phyloP scores from a whole-genome alignment of 2,888 invertebrate genomes.

The Geophilus truncorum region DNA sequence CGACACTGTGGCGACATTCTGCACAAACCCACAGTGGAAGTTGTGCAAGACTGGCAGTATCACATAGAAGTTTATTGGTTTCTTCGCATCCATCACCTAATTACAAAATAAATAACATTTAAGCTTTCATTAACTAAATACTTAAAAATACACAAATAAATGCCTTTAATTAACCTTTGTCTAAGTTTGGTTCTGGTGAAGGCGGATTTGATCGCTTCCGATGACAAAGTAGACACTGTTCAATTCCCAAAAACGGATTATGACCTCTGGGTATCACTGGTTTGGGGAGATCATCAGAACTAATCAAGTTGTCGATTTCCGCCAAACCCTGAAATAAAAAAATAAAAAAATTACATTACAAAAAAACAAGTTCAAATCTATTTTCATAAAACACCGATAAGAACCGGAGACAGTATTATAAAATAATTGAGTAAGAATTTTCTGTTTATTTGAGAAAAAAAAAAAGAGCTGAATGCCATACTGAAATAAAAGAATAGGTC shows the following conservation, averaged over 20 bases:
- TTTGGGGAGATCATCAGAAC: slow-evolving; percentile 30
- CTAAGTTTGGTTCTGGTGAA: slow-evolving; percentile 14
- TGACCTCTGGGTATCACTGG: not conserved
- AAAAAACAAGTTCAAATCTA: no score
- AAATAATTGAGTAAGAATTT: not conserved
- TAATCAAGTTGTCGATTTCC: slow-evolving; percentile 18
- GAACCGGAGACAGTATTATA: not conserved
- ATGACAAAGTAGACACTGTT: slow-evolving; percentile 33
- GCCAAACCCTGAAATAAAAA: not conserved
- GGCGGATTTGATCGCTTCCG: slow-evolving; percentile 27
- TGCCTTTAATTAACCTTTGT: not conserved
- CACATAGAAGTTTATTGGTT: slow-evolving; percentile 10
- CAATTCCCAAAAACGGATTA: slow-evolving; percentile 33
- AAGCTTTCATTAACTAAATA: no score
- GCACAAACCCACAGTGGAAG: slow-evolving; percentile 36
- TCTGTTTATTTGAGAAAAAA: not conserved
- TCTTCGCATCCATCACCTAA: slow-evolving; percentile 19
- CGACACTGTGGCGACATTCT: slow-evolving; percentile 35
- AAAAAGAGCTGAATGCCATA: not conserved
- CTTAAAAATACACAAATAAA: no score
- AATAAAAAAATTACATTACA: not conserved
- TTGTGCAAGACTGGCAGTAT: slow-evolving; percentile 28
- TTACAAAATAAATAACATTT: not conserved
- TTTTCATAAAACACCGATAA: no score
- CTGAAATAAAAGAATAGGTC: slow-evolving; percentile 4